Base-by-base conservation (phyloP, 2,113 vertebrate species). In the Otus sunia region DNA sequence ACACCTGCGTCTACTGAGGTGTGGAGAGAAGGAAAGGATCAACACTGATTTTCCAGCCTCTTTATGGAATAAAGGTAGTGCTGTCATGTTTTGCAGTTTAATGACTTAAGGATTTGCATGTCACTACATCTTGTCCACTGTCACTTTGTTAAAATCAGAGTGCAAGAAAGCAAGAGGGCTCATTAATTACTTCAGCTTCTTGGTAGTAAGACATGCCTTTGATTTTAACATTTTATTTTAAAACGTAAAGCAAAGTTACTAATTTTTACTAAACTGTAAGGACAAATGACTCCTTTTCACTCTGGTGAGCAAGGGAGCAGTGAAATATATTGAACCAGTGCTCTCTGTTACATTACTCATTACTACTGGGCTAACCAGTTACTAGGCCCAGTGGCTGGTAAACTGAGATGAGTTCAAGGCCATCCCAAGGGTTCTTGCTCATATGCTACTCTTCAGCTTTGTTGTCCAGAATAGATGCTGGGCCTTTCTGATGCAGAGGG, bases 61-160 rank as follows among this genome's bases (percentile, higher is more conserved):
- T 94, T 97, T 94, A 96, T 95, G 95, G 96, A 97, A 96, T 86
- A 94, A 92, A 92, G 34, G 90, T 96, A 97, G 73, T 34, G 83
- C 77, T 96, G 92, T 95, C 96, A 95, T 96, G 92, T 97, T 97
- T 97, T 97, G 88, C 77, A 95, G 85, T 41, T 94, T 96, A 97
- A 95, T 36, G 52, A 45, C 55, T 92, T 88, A 63, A 88, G 97
- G 92, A 67, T 92, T 93, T 96, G n/a, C 88, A 89, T 58, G 96
- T 97, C 96, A 95, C 89, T 94, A 74, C 88, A 78, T 69, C 93
- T 95, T 97, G 96, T 97, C 94, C 55, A 50, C 77, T 49, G 34
- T 87, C 97, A 96, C 93, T 56, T 97, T 97, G 94, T 96, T 97
- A 97, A 98, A 96, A 79, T 86, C 64, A 60, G 67, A 97, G 76